Percentiles rank a stretch among this genome's conserved stretches.
These are phyloP conservation scores for Pheosia gnoma DNA, from an alignment of 2,888 invertebrate genomes.

Conservation along the genomic window DNA sequence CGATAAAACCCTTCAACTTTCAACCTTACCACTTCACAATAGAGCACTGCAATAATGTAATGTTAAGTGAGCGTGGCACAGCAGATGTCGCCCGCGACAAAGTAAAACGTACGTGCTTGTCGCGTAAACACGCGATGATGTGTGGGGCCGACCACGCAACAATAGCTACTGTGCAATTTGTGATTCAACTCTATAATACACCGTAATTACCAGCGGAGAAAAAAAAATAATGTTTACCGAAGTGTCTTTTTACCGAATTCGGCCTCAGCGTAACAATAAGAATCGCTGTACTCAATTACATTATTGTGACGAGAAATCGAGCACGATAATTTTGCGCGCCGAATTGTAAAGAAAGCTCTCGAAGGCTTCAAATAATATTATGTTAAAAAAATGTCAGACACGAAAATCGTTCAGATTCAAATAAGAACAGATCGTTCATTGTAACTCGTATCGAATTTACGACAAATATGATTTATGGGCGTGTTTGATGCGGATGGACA, in stretches of 20 bases:
- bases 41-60: conserved; percentile 28
- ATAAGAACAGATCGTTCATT: conserved; percentile 79
- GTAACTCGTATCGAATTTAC: conserved; percentile 80
- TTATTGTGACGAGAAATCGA: neutral
- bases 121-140: conserved; percentile 76
- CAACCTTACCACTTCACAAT: conserved; percentile 42
- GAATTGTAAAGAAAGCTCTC: conserved; percentile 37
- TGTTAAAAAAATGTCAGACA: conserved; percentile 33
- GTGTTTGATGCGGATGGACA: conserved; percentile 80
- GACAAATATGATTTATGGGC: conserved; percentile 81
- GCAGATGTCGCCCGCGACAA: conserved; percentile 80
- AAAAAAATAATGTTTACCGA: conserved; percentile 34
- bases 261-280: conserved; percentile 18
- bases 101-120: conserved; percentile 79
- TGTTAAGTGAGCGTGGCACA: conserved; percentile 30
- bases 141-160: conserved; percentile 77
- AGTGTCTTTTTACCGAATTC: conserved; percentile 49
- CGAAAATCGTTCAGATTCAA: conserved; percentile 57
- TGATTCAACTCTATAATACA: conserved; percentile 75
- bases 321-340: conserved; percentile 21
- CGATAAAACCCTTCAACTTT: conserved; percentile 29
- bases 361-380: conserved; percentile 34
- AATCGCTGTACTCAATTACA: conserved; percentile 6
- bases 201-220: conserved; percentile 60
- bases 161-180: conserved; percentile 79